A percentile compares a stretch with the other conserved stretches of the same genome.
Conservation (phyloP, 2,113 vertebrate species). For the Lates calcarifer region DNA sequence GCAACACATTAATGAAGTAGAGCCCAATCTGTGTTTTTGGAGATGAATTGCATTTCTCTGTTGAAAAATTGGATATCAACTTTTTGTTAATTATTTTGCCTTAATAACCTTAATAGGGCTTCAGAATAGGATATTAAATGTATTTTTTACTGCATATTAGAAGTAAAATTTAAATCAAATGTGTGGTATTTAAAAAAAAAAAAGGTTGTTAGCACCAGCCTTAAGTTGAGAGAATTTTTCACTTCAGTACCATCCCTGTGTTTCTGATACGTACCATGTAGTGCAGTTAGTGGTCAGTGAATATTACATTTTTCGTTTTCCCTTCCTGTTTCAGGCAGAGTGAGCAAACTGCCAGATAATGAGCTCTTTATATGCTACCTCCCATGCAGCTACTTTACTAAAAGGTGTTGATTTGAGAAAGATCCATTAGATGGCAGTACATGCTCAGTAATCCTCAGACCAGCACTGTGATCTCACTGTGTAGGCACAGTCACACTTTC, state of each 20-base stretch:
- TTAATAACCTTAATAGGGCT: not conserved
- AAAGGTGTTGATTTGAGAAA: not conserved
- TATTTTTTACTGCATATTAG: not conserved
- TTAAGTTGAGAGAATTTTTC: too few species aligned
- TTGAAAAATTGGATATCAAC: not conserved
- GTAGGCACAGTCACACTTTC: not conserved
- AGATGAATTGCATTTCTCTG: not conserved
- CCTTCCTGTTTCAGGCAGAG: not conserved
- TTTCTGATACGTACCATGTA: not conserved
- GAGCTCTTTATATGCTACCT: not conserved
- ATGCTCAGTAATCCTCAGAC: not conserved
- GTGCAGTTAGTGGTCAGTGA: not conserved
- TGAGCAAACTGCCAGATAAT: too few species aligned
- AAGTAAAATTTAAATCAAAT: not conserved
- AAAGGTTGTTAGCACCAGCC: too few species aligned
- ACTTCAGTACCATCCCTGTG: not conserved
- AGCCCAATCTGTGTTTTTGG: not conserved
- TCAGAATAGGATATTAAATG: not conserved
- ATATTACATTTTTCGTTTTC: not conserved
- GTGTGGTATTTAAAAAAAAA: too few species aligned
- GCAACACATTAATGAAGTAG: not conserved
- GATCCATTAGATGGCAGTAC: conserved; percentile 76
- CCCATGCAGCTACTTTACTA: not conserved
- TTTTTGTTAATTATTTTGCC: not conserved
- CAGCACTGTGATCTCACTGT: not conserved